Evolutionary conservation across 2,113 vertebrate species (phyloP), one percentile per base, ranked within the genome.

Genomic region (Nannobrachium achirus): DNA sequence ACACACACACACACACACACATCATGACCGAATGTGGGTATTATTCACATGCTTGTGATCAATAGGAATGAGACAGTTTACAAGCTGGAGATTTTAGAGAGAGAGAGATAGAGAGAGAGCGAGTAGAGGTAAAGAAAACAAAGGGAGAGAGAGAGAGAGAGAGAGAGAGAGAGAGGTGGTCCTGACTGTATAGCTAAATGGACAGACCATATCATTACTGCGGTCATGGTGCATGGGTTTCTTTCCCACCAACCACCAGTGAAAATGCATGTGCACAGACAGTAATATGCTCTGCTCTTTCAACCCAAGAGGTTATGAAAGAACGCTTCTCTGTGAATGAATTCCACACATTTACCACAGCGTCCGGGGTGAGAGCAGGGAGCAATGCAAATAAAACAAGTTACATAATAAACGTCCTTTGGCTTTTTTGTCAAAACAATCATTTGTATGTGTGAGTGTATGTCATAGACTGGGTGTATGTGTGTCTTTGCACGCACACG

Each of bases 21-120:
- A 65, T 44, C 53, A 65, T 44, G 18, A 25, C 20, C 1, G 20
- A 25, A 25, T 4, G 20, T 25, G 20, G 1, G 20, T 25, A 25
- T 25, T 25, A 25, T 25, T n/a, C 59, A 65, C 79, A 78, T 75
- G 66, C 77, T 25, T 25, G 25, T 33, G 25, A 33, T 33, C 3
- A 33, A 33, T 33, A 33, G 6, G 25, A 33, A 33, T 33, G 66
- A 66, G 33, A 44, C 4, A 7, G 51, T 56, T 8, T 44, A 11
- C 11, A 10, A 44, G 8, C 42, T 44, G 42, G 8, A 44, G 6
- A 11, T 44, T 38, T 59, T 39, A 10, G 25, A 50, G n/a, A 53
- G 58, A 52, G 38, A 53, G 58, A 18, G 44, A 71, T 10, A 50
- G n/a, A 50, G 2, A 50, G 48, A 50, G 6, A 50, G n/a, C 13